phyloP scores from a whole-genome alignment of 2,888 invertebrate genomes.

The Megastigmus dorsalis region DNA sequence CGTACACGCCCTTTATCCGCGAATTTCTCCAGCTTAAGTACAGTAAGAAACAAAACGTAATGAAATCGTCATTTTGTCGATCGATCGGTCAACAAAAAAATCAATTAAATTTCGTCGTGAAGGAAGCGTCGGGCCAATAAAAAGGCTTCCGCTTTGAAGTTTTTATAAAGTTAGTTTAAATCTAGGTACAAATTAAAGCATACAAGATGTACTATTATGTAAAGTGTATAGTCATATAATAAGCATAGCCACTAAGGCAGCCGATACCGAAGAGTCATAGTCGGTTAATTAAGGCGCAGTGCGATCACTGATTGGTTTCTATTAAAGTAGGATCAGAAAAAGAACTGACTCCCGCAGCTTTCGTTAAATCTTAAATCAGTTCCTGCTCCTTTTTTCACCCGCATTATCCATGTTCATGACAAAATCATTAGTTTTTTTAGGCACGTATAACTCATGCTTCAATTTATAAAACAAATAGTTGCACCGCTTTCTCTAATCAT shows the following conservation, averaged over 20 bases:
- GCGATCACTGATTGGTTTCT: constrained; percentile 58
- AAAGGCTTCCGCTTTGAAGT: background rate
- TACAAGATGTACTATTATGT: constrained; percentile 26
- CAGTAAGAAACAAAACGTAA: too few species aligned
- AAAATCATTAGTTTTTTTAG: background rate
- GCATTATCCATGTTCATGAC: too few species aligned
- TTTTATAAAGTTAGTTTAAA: background rate
- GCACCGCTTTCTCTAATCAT: too few species aligned
- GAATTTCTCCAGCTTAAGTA: too few species aligned
- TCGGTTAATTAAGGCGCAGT: constrained; percentile 61
- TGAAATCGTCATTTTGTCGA: too few species aligned
- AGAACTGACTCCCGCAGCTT: background rate
- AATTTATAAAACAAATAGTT: too few species aligned
- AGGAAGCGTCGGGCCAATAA: background rate
- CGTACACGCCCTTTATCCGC: too few species aligned
- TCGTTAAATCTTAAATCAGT: constrained; percentile 10
- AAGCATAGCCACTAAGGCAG: constrained; percentile 39
- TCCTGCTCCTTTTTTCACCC: too few species aligned
- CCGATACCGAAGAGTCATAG: constrained; percentile 59
- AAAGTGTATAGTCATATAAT: constrained; percentile 9
- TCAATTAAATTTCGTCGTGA: constrained; percentile 2
- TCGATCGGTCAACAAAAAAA: too few species aligned
- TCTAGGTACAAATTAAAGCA: constrained; percentile 18
- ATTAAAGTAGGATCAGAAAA: constrained; percentile 43
- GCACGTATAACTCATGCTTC: too few species aligned